These are phyloP conservation scores for Gracilinanus agilis DNA, from an alignment of 2,113 vertebrate genomes.

Conservation along the genomic window DNA sequence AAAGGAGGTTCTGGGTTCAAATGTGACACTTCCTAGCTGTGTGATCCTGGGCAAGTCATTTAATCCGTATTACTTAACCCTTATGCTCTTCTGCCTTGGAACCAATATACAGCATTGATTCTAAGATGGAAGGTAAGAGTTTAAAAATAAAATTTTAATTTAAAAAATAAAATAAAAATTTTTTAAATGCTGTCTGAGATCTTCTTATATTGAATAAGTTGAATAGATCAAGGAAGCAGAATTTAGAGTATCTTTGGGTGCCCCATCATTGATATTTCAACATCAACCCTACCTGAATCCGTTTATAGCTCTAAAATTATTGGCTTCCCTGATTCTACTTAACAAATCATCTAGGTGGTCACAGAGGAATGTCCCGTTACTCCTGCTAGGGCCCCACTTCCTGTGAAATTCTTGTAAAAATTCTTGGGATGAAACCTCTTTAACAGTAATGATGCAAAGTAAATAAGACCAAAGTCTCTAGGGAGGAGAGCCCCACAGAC, in stretches of 20 bases:
- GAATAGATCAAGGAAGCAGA: neutral
- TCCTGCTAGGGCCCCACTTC: neutral
- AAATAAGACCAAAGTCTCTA: neutral
- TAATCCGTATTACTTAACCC: too few relatives aligned
- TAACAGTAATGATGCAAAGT: neutral
- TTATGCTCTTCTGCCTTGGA: too few relatives aligned
- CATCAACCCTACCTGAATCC: neutral
- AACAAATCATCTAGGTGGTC: neutral
- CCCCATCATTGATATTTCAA: neutral
- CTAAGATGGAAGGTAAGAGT: too few relatives aligned
- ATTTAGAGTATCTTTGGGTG: neutral
- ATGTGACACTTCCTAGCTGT: too few relatives aligned
- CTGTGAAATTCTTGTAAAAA: neutral
- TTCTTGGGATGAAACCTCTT: neutral
- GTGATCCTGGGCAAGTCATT: too few relatives aligned
- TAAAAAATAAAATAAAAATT: too few relatives aligned
- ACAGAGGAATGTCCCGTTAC: neutral
- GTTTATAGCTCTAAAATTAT: neutral
- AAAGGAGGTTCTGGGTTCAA: too few relatives aligned
- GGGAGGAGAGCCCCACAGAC: neutral
- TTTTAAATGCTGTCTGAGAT: neutral
- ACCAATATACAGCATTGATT: too few relatives aligned
- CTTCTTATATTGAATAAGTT: neutral
- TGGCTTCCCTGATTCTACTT: neutral
- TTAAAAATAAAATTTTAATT: too few relatives aligned